These are phyloP conservation scores for Lasioglossum lativentre DNA, from an alignment of 2,888 invertebrate species.

Conservation along the genomic window DNA sequence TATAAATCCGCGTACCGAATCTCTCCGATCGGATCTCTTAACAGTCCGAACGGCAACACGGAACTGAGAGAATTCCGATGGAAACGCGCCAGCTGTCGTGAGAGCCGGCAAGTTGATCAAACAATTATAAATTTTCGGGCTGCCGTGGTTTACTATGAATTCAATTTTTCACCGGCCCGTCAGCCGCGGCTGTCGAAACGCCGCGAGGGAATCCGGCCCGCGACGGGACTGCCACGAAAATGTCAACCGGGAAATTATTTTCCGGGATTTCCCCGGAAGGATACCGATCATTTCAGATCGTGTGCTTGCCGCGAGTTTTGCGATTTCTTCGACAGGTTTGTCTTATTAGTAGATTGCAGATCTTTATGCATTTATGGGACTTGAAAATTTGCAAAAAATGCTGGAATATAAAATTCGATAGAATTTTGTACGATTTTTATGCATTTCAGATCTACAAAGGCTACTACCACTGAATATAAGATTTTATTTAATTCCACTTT, in stretches of 20 bases:
- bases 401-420: too few relatives aligned
- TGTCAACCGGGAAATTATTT: slow-evolving; percentile 1
- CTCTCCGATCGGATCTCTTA: slow-evolving; percentile 36
- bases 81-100: slow-evolving; percentile 3
- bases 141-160: slow-evolving; percentile 10
- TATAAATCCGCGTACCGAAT: slow-evolving; percentile 47
- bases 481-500: too few relatives aligned
- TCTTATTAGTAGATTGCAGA: too few relatives aligned
- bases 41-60: slow-evolving; percentile 5
- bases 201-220: neutral
- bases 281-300: neutral
- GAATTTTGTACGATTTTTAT: too few relatives aligned
- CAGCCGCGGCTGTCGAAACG: neutral
- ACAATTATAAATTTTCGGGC: slow-evolving; percentile 41
- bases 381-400: too few relatives aligned
- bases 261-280: neutral
- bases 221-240: neutral
- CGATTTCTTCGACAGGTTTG: neutral
- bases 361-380: too few relatives aligned
- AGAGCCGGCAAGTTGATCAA: slow-evolving; percentile 24
- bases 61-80: neutral
- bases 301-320: too few relatives aligned
- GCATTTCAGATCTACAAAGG: too few relatives aligned
- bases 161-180: slow-evolving; percentile 27
- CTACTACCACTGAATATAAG: too few relatives aligned